A percentile compares a stretch with the other conserved stretches of the same genome.
Conservation (phyloP, 2,797 vertebrate species). For the Halcyon chelicuti region DNA sequence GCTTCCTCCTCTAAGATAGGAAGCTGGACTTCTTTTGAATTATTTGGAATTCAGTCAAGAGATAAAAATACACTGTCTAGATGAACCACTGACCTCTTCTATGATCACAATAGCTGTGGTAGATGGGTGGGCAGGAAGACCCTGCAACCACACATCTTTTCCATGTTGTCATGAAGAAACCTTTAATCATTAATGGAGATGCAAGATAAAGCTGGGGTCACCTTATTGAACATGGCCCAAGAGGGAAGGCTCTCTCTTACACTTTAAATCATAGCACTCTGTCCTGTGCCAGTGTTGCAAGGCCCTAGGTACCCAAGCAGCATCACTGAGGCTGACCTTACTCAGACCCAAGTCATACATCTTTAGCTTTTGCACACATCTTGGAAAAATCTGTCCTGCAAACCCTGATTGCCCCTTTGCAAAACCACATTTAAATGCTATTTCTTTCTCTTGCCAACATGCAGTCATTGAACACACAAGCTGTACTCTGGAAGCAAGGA, state of each 20-base stretch:
- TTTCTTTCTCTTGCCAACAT: neutral
- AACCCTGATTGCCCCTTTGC: neutral
- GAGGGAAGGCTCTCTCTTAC: neutral
- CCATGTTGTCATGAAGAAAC: neutral
- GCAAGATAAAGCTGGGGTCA: neutral
- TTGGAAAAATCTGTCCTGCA: neutral
- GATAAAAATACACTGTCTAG: neutral
- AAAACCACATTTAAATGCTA: neutral
- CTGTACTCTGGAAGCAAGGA: neutral
- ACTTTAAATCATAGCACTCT: neutral
- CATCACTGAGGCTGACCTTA: neutral
- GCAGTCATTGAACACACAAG: neutral
- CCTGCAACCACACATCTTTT: neutral
- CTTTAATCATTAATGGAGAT: neutral
- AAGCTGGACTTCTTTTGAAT: neutral
- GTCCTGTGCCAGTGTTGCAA: fast-evolving
- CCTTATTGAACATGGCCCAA: neutral
- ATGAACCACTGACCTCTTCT: neutral
- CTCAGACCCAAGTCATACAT: neutral
- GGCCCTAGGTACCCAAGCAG: neutral
- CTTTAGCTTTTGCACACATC: neutral
- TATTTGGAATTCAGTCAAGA: neutral
- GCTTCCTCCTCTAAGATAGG: neutral
- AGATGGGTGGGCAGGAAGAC: neutral
- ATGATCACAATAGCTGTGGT: neutral